Conservation (phyloP, 2,113 vertebrate species). For the Forbesichthys agassizii region DNA sequence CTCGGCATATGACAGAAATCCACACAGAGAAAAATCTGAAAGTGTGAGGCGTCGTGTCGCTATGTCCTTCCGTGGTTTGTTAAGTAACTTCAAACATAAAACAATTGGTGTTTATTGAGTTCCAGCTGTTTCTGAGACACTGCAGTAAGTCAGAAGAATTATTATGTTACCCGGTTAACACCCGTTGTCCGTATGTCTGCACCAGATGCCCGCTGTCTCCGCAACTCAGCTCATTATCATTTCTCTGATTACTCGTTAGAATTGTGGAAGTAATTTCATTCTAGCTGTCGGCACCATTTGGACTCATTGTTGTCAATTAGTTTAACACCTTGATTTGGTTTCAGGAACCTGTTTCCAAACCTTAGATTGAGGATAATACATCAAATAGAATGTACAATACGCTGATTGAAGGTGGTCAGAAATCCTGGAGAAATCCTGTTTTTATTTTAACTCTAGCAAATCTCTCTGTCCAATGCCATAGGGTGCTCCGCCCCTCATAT, state of each 20-base stretch:
- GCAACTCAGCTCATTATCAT: slow-evolving; percentile 57
- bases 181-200: slow-evolving; percentile 51
- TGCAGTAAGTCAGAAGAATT: slow-evolving; percentile 44
- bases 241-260: slow-evolving; percentile 49
- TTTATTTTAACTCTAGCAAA: too few relatives aligned
- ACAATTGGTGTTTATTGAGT: slow-evolving; percentile 49
- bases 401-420: not conserved
- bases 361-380: slow-evolving; percentile 1
- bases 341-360: slow-evolving; percentile 19
- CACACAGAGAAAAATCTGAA: not conserved
- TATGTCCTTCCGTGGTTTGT: slow-evolving; percentile 36
- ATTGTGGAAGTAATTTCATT: slow-evolving; percentile 37
- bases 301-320: slow-evolving; percentile 48
- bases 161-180: slow-evolving; percentile 52
- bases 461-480: too few relatives aligned
- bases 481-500: too few relatives aligned
- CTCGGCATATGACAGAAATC: not conserved
- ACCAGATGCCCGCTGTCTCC: slow-evolving; percentile 63
- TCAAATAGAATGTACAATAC: not conserved
- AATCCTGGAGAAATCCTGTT: too few relatives aligned
- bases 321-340: slow-evolving; percentile 21
- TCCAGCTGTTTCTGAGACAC: slow-evolving; percentile 63
- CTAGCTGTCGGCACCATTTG: slow-evolving; percentile 54
- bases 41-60: slow-evolving; percentile 9
- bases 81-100: slow-evolving; percentile 43